phyloP scores from a whole-genome alignment of 2,888 invertebrate genomes.

The Drosophila melanosoma region DNA sequence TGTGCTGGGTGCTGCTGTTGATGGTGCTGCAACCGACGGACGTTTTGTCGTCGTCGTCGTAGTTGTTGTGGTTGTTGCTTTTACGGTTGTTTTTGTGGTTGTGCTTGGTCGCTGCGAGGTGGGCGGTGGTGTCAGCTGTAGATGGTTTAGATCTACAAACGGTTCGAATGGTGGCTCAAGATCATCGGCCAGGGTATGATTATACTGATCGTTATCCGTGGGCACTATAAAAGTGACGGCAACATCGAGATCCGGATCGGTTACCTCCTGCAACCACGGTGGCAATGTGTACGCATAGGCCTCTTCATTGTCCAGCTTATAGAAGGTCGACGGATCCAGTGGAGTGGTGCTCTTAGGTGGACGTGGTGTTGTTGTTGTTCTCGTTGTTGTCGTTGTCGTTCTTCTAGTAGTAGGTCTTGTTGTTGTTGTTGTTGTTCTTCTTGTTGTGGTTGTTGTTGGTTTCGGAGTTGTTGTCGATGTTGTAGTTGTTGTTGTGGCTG shows the following conservation, averaged over 20 bases:
- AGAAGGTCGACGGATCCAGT: conserved; percentile 69
- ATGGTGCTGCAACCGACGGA: conserved; percentile 21
- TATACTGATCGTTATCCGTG: conserved; percentile 81
- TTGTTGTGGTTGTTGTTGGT: conserved; percentile 41
- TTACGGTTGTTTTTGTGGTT: conserved; percentile 20
- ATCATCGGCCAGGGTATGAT: conserved; percentile 76
- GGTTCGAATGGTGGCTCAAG: conserved; percentile 83
- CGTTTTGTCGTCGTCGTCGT: conserved; percentile 55
- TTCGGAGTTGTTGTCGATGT: conserved; percentile 1
- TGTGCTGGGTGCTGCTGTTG: conserved; percentile 32
- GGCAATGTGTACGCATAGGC: conserved; percentile 81
- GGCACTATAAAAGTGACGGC: conserved; percentile 82
- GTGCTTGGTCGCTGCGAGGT: conserved; percentile 23
- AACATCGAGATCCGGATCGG: conserved; percentile 83
- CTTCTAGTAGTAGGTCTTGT: conserved; percentile 1
- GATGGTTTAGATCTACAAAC: conserved; percentile 74
- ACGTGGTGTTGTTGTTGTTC: conserved; percentile 43
- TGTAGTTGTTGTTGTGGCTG: conserved; percentile 40
- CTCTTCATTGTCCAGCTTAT: conserved; percentile 69
- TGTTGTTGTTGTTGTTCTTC: conserved; percentile 36
- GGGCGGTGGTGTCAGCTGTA: conserved; percentile 73
- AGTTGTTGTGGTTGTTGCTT: conserved; percentile 49
- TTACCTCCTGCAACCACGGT: conserved; percentile 81
- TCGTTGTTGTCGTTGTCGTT: conserved; percentile 34
- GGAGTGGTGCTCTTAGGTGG: conserved; percentile 55